Percentiles rank a stretch among this genome's conserved stretches.
These are phyloP conservation scores for Anastrepha ludens DNA, from an alignment of 1,140 invertebrate species.

Conservation along the genomic window DNA sequence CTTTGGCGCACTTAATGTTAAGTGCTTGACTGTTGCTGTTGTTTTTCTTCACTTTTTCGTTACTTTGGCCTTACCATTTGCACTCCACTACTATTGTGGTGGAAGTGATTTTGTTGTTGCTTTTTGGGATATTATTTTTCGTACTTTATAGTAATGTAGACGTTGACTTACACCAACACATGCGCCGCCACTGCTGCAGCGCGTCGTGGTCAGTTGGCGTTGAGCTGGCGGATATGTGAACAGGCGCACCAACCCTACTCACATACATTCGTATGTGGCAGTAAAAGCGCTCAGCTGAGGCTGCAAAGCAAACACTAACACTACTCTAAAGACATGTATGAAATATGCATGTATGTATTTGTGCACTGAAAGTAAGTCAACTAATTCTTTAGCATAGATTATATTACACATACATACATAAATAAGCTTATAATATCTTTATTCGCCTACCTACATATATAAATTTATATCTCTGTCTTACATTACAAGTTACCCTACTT, in stretches of 20 bases:
- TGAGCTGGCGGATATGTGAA: neutral
- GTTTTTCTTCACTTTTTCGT: neutral
- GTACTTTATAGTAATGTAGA: neutral
- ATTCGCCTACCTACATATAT: too few species aligned
- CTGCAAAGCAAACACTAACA: constrained; percentile 1
- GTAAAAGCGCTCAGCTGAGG: neutral
- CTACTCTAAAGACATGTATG: neutral
- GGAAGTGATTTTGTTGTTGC: neutral
- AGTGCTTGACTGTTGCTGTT: constrained; percentile 18
- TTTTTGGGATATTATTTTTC: constrained; percentile 12
- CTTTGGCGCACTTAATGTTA: constrained; percentile 46
- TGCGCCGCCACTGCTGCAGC: neutral
- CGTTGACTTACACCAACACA: neutral
- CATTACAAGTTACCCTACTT: too few species aligned
- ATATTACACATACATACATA: neutral
- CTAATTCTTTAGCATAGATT: constrained; percentile 6
- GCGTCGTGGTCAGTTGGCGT: neutral
- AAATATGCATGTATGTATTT: neutral
- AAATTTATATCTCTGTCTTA: too few species aligned
- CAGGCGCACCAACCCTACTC: neutral
- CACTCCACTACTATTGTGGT: neutral
- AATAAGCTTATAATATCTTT: too few species aligned
- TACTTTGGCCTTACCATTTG: neutral
- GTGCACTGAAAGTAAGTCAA: neutral
- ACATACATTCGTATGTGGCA: neutral